phyloP scores from a whole-genome alignment of 2,888 invertebrate genomes.

The Lasioglossum malachurum region DNA sequence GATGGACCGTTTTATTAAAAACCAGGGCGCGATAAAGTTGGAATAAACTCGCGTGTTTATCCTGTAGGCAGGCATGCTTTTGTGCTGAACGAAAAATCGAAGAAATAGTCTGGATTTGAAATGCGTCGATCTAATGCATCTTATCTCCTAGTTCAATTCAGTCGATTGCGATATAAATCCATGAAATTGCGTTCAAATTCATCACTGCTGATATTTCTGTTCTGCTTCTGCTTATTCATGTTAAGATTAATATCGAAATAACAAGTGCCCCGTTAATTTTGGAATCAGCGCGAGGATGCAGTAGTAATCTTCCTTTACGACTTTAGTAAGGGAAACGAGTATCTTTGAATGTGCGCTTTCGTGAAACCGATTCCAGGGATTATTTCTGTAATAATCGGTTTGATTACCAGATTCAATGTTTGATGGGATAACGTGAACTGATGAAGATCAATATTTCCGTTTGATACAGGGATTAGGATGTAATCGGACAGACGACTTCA shows the following conservation, averaged over 20 bases:
- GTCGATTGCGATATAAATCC: not conserved
- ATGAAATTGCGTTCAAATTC: not conserved
- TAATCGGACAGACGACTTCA: conserved; percentile 79
- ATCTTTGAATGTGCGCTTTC: not conserved
- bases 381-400: not conserved
- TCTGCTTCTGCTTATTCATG: not conserved
- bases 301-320: not conserved
- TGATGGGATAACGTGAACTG: not conserved
- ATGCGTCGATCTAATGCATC: not conserved
- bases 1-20: conserved; percentile 8
- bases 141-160: not conserved
- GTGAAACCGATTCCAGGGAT: not conserved
- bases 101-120: not conserved
- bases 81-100: not conserved
- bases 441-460: conserved; percentile 28
- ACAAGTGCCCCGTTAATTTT: not conserved
- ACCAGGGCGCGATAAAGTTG: not conserved
- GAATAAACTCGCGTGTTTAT: not conserved
- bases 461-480: conserved; percentile 78
- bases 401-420: not conserved
- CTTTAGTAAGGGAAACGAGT: not conserved
- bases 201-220: conserved; percentile 4
- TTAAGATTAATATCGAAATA: not conserved
- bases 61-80: not conserved
- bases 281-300: not conserved